Percentiles rank a stretch among this genome's conserved stretches.
These are phyloP conservation scores for Spinibarbus caldwelli DNA, from an alignment of 2,797 vertebrate species.

Conservation along the genomic window DNA sequence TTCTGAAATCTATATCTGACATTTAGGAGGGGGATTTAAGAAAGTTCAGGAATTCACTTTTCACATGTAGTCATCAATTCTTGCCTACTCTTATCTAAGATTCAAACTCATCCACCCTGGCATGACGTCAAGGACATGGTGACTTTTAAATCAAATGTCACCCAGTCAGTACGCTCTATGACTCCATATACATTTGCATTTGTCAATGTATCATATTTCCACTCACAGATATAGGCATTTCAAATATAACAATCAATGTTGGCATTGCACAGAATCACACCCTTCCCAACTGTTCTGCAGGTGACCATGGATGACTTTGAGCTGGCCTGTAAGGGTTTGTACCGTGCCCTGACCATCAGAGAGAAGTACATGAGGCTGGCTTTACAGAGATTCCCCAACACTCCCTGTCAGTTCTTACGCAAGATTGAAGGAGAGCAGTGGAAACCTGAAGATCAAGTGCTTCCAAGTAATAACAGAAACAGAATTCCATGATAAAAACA, in stretches of 20 bases:
- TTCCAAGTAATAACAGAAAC: slow-evolving; percentile 81
- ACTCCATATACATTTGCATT: background rate
- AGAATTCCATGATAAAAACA: background rate
- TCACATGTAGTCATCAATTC: background rate
- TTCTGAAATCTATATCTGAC: slow-evolving; percentile 63
- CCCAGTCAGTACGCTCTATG: background rate
- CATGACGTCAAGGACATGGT: too few species aligned
- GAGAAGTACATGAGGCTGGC: slow-evolving; percentile 94
- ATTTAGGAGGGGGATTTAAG: slow-evolving; percentile 56
- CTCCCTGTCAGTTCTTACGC: slow-evolving; percentile 83
- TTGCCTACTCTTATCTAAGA: background rate
- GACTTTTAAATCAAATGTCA: background rate
- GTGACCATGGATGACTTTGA: slow-evolving; percentile 97
- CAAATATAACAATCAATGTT: background rate
- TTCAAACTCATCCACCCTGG: too few species aligned
- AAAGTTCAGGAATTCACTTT: background rate
- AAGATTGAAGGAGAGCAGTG: slow-evolving; percentile 82
- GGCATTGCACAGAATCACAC: background rate
- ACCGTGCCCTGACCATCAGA: slow-evolving; percentile 89
- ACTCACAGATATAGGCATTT: background rate
- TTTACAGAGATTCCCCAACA: slow-evolving; percentile 87
- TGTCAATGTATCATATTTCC: background rate
- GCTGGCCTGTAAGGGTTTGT: slow-evolving; percentile 88
- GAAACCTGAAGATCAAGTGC: slow-evolving; percentile 75
- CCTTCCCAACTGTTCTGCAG: slow-evolving; percentile 68